Evolutionary conservation across 2,797 vertebrate species (phyloP).

Genomic region (Hafferia zeledoni): DNA sequence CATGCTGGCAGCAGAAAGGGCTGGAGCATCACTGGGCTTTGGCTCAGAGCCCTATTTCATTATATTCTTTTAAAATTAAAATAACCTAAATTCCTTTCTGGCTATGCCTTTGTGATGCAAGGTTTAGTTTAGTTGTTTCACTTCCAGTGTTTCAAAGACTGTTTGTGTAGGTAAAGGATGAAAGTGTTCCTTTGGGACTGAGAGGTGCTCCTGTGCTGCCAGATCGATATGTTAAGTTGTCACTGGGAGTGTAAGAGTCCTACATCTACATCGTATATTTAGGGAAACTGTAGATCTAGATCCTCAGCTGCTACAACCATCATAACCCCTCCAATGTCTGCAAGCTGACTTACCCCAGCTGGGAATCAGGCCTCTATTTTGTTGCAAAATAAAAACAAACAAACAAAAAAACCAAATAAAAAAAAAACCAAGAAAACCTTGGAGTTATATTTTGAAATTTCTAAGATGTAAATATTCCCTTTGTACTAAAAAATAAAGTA

Average conservation of each 20-base stretch:
- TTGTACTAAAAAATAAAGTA: background rate
- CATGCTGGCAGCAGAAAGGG: background rate
- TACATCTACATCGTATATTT: background rate
- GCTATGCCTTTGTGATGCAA: fast-evolving
- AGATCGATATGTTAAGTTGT: background rate
- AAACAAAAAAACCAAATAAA: background rate
- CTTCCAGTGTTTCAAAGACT: background rate
- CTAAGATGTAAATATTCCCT: background rate
- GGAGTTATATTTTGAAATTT: background rate
- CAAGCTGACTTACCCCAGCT: background rate
- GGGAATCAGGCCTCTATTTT: background rate
- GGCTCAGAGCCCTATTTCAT: background rate
- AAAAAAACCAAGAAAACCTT: no score
- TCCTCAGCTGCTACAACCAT: background rate
- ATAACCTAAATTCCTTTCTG: background rate
- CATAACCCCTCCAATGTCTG: background rate
- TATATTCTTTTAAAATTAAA: background rate
- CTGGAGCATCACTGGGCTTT: background rate
- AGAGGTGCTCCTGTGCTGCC: background rate
- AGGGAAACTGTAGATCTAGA: background rate
- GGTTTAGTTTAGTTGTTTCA: background rate
- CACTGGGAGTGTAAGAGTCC: background rate
- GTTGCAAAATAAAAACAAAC: background rate
- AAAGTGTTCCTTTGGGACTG: background rate
- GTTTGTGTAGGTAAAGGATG: background rate